These are phyloP conservation scores for Alentia gelatinosa DNA, from an alignment of 2,888 invertebrate species.

Conservation along the genomic window DNA sequence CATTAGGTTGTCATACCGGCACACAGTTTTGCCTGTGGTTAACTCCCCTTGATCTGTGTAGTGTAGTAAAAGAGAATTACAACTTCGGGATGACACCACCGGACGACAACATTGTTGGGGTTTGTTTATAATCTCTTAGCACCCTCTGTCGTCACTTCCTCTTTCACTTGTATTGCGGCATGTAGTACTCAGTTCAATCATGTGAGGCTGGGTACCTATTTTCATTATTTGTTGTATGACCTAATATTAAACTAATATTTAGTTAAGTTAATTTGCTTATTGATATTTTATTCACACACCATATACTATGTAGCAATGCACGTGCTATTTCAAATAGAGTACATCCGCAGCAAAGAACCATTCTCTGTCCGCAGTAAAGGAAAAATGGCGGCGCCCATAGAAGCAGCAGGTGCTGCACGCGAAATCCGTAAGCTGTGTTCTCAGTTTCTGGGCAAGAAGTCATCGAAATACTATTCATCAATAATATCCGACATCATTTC, in stretches of 20 bases:
- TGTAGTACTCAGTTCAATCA: not conserved
- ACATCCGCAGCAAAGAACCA: not conserved
- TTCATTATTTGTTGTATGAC: too few species aligned
- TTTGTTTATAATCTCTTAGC: slow-evolving; percentile 48
- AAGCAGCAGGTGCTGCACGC: not conserved
- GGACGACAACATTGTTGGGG: not conserved
- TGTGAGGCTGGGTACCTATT: too few species aligned
- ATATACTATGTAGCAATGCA: too few species aligned
- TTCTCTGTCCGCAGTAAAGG: not conserved
- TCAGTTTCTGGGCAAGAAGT: slow-evolving; percentile 38
- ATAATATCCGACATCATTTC: slow-evolving; percentile 23
- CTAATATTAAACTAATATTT: too few species aligned
- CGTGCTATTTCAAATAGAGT: not conserved
- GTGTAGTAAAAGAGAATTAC: too few species aligned
- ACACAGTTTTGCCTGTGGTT: too few species aligned
- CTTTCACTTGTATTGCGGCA: not conserved
- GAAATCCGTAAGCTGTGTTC: not conserved
- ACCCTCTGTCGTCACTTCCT: not conserved
- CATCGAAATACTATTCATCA: slow-evolving; percentile 9
- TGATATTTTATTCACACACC: too few species aligned
- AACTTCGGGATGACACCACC: too few species aligned
- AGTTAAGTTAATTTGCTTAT: too few species aligned
- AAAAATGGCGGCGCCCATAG: slow-evolving; percentile 37
- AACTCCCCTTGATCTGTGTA: too few species aligned
- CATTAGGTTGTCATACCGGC: too few species aligned